Evolutionary conservation across 64 coral and sea anemone species (phyloP).

Genomic region (Pachyseris speciosa): DNA sequence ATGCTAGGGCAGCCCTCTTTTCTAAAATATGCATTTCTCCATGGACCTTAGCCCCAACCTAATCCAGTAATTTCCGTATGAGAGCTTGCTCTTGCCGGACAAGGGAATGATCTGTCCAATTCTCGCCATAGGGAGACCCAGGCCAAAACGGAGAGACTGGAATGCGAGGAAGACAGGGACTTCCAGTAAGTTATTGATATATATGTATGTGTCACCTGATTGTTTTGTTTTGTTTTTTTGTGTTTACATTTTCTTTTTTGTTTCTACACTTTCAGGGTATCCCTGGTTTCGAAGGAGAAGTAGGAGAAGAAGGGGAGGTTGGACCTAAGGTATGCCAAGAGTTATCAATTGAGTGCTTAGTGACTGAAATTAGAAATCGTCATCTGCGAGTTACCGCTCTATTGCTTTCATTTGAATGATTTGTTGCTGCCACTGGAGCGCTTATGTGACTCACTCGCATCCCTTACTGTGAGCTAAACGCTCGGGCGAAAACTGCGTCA

Average conservation of each 20-base stretch:
- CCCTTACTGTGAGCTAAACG: no score
- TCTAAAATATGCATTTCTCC: no score
- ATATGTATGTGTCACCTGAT: background rate
- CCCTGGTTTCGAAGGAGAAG: background rate
- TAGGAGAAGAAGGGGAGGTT: background rate
- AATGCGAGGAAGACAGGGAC: background rate
- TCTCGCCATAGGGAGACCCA: slow-evolving; percentile 30
- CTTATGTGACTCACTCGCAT: no score
- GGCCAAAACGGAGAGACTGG: background rate
- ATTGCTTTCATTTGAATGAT: background rate
- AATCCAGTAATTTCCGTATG: no score
- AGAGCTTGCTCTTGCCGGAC: no score
- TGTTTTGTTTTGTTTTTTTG: background rate
- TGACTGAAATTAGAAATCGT: background rate
- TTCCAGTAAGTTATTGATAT: background rate
- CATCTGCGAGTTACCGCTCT: no score
- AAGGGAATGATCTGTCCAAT: background rate
- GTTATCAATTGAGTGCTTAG: background rate
- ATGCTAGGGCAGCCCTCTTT: no score
- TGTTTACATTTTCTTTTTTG: background rate
- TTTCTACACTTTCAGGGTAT: background rate
- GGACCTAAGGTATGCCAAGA: background rate
- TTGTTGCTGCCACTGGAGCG: no score
- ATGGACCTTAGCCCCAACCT: no score
- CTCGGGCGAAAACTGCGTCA: no score